These are phyloP conservation scores for Callyntrura guangdongensis DNA, from an alignment of 2,888 invertebrate species.

Conservation along the genomic window DNA sequence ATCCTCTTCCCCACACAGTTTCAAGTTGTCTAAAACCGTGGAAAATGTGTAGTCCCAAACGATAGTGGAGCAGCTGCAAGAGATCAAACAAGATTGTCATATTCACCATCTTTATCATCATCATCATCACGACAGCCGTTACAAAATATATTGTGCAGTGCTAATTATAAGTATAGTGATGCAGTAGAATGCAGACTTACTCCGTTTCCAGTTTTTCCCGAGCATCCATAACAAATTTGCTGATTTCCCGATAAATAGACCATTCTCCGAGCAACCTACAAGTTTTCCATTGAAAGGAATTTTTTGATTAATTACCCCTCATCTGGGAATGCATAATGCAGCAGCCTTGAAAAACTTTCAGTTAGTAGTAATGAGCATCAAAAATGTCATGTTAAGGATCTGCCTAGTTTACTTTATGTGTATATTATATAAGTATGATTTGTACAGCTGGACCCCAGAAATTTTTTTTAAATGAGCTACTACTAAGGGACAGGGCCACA, in stretches of 20 bases:
- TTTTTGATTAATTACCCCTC: not conserved
- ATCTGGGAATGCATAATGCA: no score
- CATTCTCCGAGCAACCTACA: slow-evolving; percentile 65
- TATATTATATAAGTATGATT: no score
- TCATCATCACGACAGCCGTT: not conserved
- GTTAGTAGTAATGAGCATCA: no score
- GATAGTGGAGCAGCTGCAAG: slow-evolving; percentile 78
- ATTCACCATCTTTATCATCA: not conserved
- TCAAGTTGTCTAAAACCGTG: slow-evolving; percentile 71
- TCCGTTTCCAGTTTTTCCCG: slow-evolving; percentile 80
- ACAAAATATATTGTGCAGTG: no score
- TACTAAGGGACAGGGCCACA: no score
- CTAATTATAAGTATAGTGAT: no score
- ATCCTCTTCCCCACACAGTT: slow-evolving; percentile 72
- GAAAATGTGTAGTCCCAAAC: slow-evolving; percentile 80
- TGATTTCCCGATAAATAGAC: slow-evolving; percentile 76
- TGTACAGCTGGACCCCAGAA: no score
- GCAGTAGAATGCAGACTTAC: no score
- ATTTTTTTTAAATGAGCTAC: no score
- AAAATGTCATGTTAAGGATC: no score
- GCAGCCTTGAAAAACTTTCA: no score
- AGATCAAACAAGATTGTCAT: not conserved
- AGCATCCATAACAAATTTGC: slow-evolving; percentile 80
- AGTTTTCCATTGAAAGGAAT: not conserved
- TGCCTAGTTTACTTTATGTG: no score